Conservation (phyloP, 2,888 invertebrate species). For the Cephus pulcher region DNA sequence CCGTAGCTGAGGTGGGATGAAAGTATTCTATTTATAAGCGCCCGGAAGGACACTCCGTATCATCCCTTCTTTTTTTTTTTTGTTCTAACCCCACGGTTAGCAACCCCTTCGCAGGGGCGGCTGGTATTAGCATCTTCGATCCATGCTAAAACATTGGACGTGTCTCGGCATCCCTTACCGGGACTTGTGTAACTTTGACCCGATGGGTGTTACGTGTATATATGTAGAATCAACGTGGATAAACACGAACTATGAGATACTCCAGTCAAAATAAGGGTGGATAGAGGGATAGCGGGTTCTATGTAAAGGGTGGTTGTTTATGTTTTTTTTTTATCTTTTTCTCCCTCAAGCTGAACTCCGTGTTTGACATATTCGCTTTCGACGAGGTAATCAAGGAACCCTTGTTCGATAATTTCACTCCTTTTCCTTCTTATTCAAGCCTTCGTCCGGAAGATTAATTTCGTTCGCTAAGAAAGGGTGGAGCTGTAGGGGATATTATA, state of each 20-base stretch:
- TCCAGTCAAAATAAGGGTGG: not conserved
- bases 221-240: not conserved
- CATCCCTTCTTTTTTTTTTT: not conserved
- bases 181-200: not conserved
- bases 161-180: not conserved
- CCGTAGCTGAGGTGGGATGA: conserved; percentile 3
- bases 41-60: conserved; percentile 14
- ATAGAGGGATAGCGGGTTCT: not conserved
- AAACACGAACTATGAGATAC: not conserved
- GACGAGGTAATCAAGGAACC: not conserved
- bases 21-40: conserved; percentile 28
- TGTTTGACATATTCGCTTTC: not conserved
- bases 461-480: not conserved
- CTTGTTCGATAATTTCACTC: not conserved
- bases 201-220: not conserved
- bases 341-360: too few relatives aligned
- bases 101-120: not conserved
- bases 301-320: too few relatives aligned
- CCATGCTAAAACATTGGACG: conserved; percentile 1
- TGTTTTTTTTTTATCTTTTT: not conserved
- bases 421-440: too few relatives aligned
- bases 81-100: not conserved
- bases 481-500: too few relatives aligned
- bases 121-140: conserved; percentile 12
- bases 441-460: too few relatives aligned